Evolutionary conservation across 1,140 invertebrate species (phyloP).

Genomic region (Drosophila sproati): DNA sequence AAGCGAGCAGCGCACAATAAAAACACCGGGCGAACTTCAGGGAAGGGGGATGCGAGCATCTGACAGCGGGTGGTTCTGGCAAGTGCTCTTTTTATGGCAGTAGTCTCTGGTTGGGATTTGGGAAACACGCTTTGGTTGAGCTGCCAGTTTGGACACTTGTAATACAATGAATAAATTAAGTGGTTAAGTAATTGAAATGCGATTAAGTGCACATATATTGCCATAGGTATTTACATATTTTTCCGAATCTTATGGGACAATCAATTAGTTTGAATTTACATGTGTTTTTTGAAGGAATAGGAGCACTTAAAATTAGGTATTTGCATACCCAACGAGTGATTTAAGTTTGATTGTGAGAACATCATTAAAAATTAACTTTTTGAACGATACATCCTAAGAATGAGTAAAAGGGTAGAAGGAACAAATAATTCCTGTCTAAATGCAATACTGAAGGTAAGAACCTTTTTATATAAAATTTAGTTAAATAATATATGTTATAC

Average conservation of each 20-base stretch:
- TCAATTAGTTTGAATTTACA: slow-evolving; percentile 27
- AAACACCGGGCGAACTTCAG: slow-evolving; percentile 22
- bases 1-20: slow-evolving; percentile 65
- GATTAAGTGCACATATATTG: slow-evolving; percentile 60
- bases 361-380: too few species aligned
- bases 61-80: slow-evolving; percentile 41
- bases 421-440: background rate
- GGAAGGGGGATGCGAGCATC: slow-evolving; percentile 6
- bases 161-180: slow-evolving; percentile 80
- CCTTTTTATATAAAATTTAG: background rate
- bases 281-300: background rate
- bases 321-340: background rate
- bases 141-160: slow-evolving; percentile 79
- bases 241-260: background rate
- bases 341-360: too few species aligned
- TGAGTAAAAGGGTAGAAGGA: background rate
- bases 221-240: slow-evolving; percentile 23
- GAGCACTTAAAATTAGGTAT: background rate
- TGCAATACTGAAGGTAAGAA: background rate
- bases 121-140: slow-evolving; percentile 52
- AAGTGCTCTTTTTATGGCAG: slow-evolving; percentile 33
- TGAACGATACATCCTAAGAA: too few species aligned
- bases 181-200: slow-evolving; percentile 81
- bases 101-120: slow-evolving; percentile 53
- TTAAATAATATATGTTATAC: background rate